A percentile compares a stretch with the other conserved stretches of the same genome.
Evolutionary conservation across 2,113 vertebrate genomes (phyloP).

Genomic region (Hyperopisus bebe): DNA sequence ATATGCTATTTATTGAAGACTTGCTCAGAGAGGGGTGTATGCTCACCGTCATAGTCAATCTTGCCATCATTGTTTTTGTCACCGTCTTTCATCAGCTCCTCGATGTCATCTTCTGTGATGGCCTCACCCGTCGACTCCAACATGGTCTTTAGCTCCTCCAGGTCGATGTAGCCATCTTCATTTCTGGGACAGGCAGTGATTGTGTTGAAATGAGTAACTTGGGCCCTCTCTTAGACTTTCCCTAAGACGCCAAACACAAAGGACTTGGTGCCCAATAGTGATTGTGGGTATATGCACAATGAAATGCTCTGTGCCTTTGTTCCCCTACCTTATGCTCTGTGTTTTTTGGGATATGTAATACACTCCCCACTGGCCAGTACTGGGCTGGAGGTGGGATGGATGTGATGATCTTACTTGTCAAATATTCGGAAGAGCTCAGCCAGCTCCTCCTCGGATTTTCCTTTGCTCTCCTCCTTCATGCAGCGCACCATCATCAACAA

Average conservation of each 20-base stretch:
- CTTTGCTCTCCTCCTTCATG: slow-evolving; percentile 74
- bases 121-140: slow-evolving; percentile 63
- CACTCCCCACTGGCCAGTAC: neutral
- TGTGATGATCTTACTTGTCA: slow-evolving; percentile 56
- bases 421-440: slow-evolving; percentile 72
- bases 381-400: neutral
- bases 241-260: neutral
- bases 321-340: neutral
- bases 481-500: slow-evolving; percentile 73
- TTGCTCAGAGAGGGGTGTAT: neutral
- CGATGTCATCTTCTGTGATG: slow-evolving; percentile 67
- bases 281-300: neutral
- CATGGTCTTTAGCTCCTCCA: slow-evolving; percentile 66
- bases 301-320: neutral
- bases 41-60: slow-evolving; percentile 67
- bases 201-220: neutral
- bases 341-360: neutral
- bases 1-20: neutral
- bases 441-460: slow-evolving; percentile 69
- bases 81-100: slow-evolving; percentile 72
- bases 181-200: slow-evolving; percentile 45
- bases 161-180: slow-evolving; percentile 66
- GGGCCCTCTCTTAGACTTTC: neutral
- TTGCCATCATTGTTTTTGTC: slow-evolving; percentile 72
- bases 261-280: neutral